A percentile compares a stretch with the other conserved stretches of the same genome.
Evolutionary conservation across 2,888 invertebrate genomes (phyloP).

Genomic region (Pseudococcus longispinus): DNA sequence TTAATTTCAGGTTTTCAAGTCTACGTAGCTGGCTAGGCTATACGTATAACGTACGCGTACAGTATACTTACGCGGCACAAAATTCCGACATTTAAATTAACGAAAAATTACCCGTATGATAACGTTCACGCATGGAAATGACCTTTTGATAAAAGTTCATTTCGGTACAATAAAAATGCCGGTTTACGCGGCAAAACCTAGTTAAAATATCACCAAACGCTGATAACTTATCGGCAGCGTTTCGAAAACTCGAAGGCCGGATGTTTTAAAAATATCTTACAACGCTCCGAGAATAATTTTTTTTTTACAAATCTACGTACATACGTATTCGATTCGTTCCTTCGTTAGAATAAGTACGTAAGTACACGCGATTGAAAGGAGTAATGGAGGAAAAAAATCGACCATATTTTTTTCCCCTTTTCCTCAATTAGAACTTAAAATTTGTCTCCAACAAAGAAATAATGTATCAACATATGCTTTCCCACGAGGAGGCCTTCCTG

Average conservation of each 20-base stretch:
- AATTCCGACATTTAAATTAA: constrained; percentile 20
- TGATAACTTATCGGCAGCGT: background rate
- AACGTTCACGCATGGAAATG: constrained; percentile 10
- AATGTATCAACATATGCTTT: constrained; percentile 50
- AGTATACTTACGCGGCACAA: background rate
- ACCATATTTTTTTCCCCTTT: background rate
- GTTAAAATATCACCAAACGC: background rate
- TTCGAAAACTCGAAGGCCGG: constrained; percentile 27
- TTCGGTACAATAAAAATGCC: constrained; percentile 9
- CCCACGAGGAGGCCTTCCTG: constrained; percentile 50
- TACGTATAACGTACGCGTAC: too few relatives aligned
- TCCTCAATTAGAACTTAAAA: background rate
- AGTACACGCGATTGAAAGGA: background rate
- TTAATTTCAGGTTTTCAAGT: background rate
- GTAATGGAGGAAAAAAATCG: background rate
- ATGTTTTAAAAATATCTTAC: constrained; percentile 20
- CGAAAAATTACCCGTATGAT: constrained; percentile 20
- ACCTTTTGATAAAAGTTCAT: constrained; percentile 31
- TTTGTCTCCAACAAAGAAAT: constrained; percentile 48
- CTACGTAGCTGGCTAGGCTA: background rate
- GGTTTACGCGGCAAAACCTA: background rate
- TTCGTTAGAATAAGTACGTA: background rate
- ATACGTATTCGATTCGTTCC: background rate
- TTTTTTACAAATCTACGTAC: background rate
- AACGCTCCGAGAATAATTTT: background rate